Conservation (phyloP, 2,797 vertebrate species). For the Okamejei kenojei region DNA sequence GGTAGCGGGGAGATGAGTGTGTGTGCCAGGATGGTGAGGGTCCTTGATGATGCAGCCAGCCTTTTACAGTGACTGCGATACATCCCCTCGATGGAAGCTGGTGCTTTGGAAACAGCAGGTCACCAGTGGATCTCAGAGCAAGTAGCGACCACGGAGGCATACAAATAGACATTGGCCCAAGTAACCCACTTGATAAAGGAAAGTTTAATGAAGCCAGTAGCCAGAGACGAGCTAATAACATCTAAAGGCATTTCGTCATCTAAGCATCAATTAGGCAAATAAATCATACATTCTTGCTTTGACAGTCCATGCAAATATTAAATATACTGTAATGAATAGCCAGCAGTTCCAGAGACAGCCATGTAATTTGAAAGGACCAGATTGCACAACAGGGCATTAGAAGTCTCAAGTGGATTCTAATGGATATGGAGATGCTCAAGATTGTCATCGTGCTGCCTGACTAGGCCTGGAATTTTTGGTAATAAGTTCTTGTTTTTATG, state of each 20-base stretch:
- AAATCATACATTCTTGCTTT: slow-evolving; percentile 1
- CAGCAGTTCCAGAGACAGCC: not conserved
- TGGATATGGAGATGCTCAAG: not conserved
- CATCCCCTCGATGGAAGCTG: too few relatives aligned
- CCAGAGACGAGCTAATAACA: slow-evolving; percentile 14
- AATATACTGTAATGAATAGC: not conserved
- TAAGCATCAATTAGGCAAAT: slow-evolving; percentile 1
- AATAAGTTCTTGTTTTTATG: not conserved
- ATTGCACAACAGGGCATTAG: not conserved
- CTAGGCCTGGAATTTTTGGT: not conserved
- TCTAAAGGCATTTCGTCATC: not conserved
- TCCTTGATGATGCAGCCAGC: too few relatives aligned
- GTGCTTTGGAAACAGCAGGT: not conserved
- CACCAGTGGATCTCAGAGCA: not conserved
- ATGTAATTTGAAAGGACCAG: slow-evolving; percentile 2
- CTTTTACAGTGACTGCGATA: too few relatives aligned
- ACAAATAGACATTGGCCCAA: not conserved
- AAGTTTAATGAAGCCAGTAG: not conserved
- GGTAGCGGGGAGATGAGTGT: too few relatives aligned
- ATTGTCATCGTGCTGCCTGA: not conserved
- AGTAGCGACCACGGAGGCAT: not conserved
- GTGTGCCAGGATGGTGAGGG: too few relatives aligned
- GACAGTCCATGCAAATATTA: slow-evolving; percentile 7
- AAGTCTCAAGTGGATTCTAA: slow-evolving; percentile 1
- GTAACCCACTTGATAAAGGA: not conserved